phyloP scores from a whole-genome alignment of 1,140 invertebrate species.

The Trigoniulus corallinus region DNA sequence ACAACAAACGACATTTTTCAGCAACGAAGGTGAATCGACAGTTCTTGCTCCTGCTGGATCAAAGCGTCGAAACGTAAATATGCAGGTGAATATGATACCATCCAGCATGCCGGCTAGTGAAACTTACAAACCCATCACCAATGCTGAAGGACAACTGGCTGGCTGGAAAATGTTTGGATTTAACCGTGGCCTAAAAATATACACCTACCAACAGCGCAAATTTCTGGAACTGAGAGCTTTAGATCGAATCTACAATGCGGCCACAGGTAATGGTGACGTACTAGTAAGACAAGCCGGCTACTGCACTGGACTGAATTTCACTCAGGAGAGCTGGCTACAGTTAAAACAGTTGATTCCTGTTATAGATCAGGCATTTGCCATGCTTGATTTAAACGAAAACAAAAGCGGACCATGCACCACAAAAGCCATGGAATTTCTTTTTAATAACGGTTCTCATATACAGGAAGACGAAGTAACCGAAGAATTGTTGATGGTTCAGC shows the following conservation, averaged over 20 bases:
- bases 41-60: not conserved
- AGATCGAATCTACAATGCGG: not conserved
- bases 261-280: not conserved
- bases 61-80: not conserved
- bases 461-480: not conserved
- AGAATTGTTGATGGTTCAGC: not conserved
- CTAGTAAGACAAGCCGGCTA: not conserved
- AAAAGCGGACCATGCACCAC: not conserved
- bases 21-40: not conserved
- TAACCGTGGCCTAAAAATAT: not conserved
- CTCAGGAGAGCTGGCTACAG: not conserved
- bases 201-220: not conserved
- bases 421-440: not conserved
- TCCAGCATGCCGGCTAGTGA: not conserved
- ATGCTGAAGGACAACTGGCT: not conserved
- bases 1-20: not conserved
- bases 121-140: not conserved
- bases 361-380: not conserved
- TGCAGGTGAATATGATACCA: not conserved
- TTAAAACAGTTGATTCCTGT: not conserved
- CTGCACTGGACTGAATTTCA: not conserved
- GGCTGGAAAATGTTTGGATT: not conserved
- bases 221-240: not conserved
- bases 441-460: not conserved
- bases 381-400: not conserved